Conservation (phyloP, 2,113 vertebrate species). For the Falcunculus frontatus region DNA sequence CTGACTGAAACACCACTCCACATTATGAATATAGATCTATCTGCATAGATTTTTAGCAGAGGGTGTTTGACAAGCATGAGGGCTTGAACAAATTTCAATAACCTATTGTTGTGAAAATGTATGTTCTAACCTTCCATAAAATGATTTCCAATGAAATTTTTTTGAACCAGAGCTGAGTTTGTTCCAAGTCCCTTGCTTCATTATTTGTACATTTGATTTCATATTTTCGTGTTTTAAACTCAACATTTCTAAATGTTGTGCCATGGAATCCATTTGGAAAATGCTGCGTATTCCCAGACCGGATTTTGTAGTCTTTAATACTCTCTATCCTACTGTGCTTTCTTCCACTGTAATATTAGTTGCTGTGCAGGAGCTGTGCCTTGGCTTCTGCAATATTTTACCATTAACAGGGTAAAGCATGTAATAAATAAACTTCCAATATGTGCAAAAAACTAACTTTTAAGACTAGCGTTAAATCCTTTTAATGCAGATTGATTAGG, state of each 20-base stretch:
- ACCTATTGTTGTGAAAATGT: neutral
- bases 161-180: neutral
- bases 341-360: neutral
- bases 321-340: neutral
- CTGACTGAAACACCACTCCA: neutral
- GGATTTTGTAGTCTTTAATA: neutral
- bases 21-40: neutral
- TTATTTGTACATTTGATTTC: neutral
- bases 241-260: neutral
- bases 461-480: slow-evolving; percentile 49
- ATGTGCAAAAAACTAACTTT: slow-evolving; percentile 46
- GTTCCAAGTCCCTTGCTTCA: neutral
- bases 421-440: slow-evolving; percentile 17
- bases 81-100: neutral
- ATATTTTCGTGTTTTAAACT: neutral
- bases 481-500: slow-evolving; percentile 29
- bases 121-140: neutral
- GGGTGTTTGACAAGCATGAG: neutral
- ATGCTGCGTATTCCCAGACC: neutral
- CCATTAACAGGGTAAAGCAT: neutral
- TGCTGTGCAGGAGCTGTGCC: neutral
- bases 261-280: neutral
- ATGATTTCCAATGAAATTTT: neutral
- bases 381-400: neutral
- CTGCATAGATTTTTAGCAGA: neutral